Evolutionary conservation across 2,888 invertebrate species (phyloP).

Genomic region (Agrochola macilenta): DNA sequence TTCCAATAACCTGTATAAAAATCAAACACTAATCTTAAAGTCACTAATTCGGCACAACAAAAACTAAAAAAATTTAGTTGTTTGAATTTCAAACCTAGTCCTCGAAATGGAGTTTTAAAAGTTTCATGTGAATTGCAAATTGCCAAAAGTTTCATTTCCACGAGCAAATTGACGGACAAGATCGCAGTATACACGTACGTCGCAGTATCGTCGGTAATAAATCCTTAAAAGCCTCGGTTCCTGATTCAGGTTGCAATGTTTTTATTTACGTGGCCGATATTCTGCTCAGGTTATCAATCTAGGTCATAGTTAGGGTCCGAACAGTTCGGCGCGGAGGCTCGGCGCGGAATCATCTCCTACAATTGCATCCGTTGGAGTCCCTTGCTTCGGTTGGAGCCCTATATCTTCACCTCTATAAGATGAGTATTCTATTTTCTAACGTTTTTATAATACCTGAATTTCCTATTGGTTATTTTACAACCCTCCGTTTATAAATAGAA

Average conservation of each 20-base stretch:
- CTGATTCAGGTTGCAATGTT: slow-evolving; percentile 24
- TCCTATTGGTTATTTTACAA: not conserved
- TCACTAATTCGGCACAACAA: not conserved
- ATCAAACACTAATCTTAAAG: not conserved
- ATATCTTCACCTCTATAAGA: slow-evolving; percentile 8
- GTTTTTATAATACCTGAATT: not conserved
- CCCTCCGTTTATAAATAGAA: not conserved
- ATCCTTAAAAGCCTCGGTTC: slow-evolving; percentile 33
- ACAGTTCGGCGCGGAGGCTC: slow-evolving; percentile 16
- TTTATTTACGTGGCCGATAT: slow-evolving; percentile 31
- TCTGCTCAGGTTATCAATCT: slow-evolving; percentile 25
- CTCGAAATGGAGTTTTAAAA: too few relatives aligned
- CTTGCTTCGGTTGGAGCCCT: not conserved
- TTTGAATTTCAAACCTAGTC: not conserved
- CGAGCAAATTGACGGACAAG: not conserved
- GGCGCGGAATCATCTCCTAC: slow-evolving; percentile 10
- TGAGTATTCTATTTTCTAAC: slow-evolving; percentile 32
- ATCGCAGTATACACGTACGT: not conserved
- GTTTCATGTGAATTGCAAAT: too few relatives aligned
- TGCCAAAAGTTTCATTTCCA: not conserved
- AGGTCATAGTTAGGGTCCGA: slow-evolving; percentile 32
- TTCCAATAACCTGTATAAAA: not conserved
- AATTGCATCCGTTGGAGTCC: not conserved
- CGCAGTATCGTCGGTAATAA: not conserved
- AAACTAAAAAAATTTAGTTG: not conserved